Percentiles rank a stretch among this genome's conserved stretches.
phyloP scores from a whole-genome alignment of 1,140 invertebrate genomes.

The Monomorium pharaonis region DNA sequence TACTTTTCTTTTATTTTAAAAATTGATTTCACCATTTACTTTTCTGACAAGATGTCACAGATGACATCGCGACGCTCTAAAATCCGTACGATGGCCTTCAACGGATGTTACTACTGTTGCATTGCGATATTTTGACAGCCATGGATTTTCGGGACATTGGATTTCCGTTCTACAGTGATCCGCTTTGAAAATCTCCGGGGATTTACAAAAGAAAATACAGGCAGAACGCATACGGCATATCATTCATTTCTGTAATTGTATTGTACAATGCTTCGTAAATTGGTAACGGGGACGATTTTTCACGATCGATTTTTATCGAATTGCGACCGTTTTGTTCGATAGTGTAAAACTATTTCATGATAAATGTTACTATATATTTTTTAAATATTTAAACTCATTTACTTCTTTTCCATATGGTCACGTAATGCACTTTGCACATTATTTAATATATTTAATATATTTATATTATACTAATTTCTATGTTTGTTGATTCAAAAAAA shows the following conservation, averaged over 20 bases:
- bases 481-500: neutral
- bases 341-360: neutral
- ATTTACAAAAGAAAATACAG: slow-evolving; percentile 18
- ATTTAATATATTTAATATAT: neutral
- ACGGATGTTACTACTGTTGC: slow-evolving; percentile 36
- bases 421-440: neutral
- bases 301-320: neutral
- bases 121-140: slow-evolving; percentile 48
- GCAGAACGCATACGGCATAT: neutral
- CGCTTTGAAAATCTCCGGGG: slow-evolving; percentile 20
- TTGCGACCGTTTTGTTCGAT: neutral
- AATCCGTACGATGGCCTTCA: slow-evolving; percentile 31
- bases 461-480: neutral
- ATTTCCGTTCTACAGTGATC: slow-evolving; percentile 35
- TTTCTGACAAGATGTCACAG: slow-evolving; percentile 49
- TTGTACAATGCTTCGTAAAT: neutral
- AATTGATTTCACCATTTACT: slow-evolving; percentile 52
- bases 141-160: slow-evolving; percentile 42
- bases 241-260: slow-evolving; percentile 37
- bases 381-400: slow-evolving; percentile 10
- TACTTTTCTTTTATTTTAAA: slow-evolving; percentile 19
- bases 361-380: neutral
- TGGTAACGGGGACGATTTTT: slow-evolving; percentile 24
- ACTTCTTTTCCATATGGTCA: neutral
- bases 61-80: slow-evolving; percentile 34